Base-by-base conservation (phyloP, 2,797 vertebrate species). In the Gastrophryne carolinensis region DNA sequence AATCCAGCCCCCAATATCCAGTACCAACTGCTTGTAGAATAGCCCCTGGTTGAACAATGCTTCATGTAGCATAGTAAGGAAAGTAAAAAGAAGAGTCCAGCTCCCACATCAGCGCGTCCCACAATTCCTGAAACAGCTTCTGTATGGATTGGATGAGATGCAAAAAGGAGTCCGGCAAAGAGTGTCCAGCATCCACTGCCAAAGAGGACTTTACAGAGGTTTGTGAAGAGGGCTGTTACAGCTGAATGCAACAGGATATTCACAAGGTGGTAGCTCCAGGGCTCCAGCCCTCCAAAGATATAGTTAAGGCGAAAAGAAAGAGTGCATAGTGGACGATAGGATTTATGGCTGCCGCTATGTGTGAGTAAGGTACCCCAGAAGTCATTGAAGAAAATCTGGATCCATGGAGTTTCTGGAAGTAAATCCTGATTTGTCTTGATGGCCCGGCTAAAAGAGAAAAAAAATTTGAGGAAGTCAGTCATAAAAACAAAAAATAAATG, bases 401-500 rank as follows among this genome's bases (percentile, higher is more conserved):
- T 94, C 98, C 97, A 99, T 0, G 97, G 96, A 0, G 96, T 98
- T 88, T 98, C 98, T 0, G 96, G 94, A 35, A 98, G 94, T 76
- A 99, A 94, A 86, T 99, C 97, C 83, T 98, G 98, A 87, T 99
- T 99, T 68, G 96, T 98, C 91, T 97, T 99, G 91, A 99, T 98
- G 63, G 98, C 98, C 81, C 98, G 97, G 89, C 98, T 99, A 81
- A n/a, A 85, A 87, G 84, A 89, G 63, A 89, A 79, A 82, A 4
- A 78, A 73, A 57, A n/a, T n/a, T n/a, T n/a, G n/a, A n/a, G n/a
- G n/a, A n/a, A n/a, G n/a, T n/a, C n/a, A 67, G 29, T 12, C 1
- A 13, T 37, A 50, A 27, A 29, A 12, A 15, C 19, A 44, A 15
- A 0, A 15, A 11, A 66, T 8, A 49, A 37, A 32, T 2, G 4